A percentile compares a stretch with the other conserved stretches of the same genome.
phyloP scores from a whole-genome alignment of 2,888 invertebrate genomes.

The Heliconius ethilla region DNA sequence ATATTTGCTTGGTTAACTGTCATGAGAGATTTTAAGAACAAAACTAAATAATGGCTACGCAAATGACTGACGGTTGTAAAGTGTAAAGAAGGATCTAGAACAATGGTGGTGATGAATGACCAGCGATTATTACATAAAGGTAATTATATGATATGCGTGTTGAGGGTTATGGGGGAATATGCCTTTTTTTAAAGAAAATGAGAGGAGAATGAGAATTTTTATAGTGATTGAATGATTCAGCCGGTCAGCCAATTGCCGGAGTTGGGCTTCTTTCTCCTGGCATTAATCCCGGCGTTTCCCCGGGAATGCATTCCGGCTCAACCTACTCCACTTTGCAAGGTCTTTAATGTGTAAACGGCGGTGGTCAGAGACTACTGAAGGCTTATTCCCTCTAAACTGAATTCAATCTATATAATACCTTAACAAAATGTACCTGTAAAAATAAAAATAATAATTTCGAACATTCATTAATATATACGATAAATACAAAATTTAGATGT shows the following conservation, averaged over 20 bases:
- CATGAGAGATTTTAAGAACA: conserved; percentile 74
- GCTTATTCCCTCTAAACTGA: conserved; percentile 13
- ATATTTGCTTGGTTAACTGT: conserved; percentile 79
- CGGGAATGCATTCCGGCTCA: no score
- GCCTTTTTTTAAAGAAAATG: neutral
- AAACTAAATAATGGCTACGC: conserved; percentile 72
- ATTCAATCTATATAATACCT: conserved; percentile 23
- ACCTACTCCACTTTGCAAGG: no score
- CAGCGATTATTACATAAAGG: conserved; percentile 69
- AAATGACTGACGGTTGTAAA: conserved; percentile 64
- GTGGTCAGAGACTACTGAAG: neutral
- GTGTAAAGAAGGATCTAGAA: neutral
- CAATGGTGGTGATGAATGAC: conserved; percentile 63
- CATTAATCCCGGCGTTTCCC: no score
- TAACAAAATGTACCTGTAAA: conserved; percentile 1
- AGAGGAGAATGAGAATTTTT: no score
- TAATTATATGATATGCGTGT: conserved; percentile 57
- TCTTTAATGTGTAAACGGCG: no score
- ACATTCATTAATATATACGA: neutral
- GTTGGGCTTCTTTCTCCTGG: no score
- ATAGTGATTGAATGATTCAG: no score
- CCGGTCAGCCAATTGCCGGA: no score
- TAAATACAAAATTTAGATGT: conserved; percentile 87
- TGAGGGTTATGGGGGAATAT: conserved; percentile 50
- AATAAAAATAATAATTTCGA: neutral